Conservation (phyloP, 64 coral and sea anemone species). For the Platygyra sinensis region DNA sequence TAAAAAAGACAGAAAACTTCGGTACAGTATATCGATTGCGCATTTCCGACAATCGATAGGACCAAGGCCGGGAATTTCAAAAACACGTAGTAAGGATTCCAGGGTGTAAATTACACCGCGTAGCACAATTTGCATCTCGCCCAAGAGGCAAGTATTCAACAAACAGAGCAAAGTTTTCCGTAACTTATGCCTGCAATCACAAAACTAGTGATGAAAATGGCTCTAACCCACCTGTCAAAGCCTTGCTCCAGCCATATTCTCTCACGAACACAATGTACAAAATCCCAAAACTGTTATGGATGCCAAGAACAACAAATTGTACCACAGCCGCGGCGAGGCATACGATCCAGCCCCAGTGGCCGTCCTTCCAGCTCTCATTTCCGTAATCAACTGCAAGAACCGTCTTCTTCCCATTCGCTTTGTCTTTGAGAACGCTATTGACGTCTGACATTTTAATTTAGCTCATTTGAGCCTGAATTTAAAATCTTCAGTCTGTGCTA, state of each 20-base stretch:
- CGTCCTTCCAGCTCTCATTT: conserved; percentile 23
- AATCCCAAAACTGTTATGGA: conserved; percentile 76
- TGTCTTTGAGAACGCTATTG: not conserved
- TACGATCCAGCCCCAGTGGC: conserved; percentile 43
- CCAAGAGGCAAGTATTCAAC: too few relatives aligned
- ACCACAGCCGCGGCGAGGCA: conserved; percentile 57
- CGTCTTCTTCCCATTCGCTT: not conserved
- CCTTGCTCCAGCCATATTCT: conserved; percentile 38
- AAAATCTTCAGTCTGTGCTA: not conserved
- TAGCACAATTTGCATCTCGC: too few relatives aligned
- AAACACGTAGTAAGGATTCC: too few relatives aligned
- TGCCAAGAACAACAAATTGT: conserved; percentile 70
- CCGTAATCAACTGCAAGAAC: conserved; percentile 17
- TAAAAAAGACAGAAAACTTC: too few relatives aligned
- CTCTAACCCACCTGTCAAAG: not conserved
- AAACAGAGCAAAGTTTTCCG: too few relatives aligned
- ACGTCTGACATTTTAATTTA: not conserved
- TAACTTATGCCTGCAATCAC: too few relatives aligned
- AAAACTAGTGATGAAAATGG: too few relatives aligned
- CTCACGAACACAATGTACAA: conserved; percentile 57
- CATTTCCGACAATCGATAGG: too few relatives aligned
- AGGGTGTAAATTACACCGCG: too few relatives aligned
- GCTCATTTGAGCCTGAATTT: not conserved
- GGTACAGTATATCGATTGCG: too few relatives aligned
- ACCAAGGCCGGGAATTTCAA: too few relatives aligned